Percentiles rank a stretch among this genome's conserved stretches.
These are phyloP conservation scores for Brienomyrus brachyistius DNA, from an alignment of 2,113 vertebrate species.

Conservation along the genomic window DNA sequence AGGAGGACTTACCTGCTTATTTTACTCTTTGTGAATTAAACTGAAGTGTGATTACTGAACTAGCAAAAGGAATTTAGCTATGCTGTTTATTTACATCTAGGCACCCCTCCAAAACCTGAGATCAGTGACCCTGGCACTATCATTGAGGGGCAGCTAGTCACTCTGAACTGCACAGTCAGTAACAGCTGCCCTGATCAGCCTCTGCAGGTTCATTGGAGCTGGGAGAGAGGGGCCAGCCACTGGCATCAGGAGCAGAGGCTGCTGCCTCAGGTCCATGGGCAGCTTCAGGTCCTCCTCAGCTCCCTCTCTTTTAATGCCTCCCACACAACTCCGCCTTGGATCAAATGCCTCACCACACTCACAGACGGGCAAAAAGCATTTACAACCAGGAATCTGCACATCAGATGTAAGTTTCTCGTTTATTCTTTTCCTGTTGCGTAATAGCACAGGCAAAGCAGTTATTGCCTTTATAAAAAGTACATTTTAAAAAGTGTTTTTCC, in stretches of 20 bases:
- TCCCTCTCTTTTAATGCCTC: conserved; percentile 52
- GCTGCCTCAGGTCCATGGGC: conserved; percentile 23
- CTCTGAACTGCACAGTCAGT: conserved; percentile 56
- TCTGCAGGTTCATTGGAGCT: conserved; percentile 53
- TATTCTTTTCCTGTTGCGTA: neutral
- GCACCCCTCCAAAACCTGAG: conserved; percentile 44
- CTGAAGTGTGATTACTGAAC: neutral
- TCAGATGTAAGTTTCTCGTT: conserved; percentile 54
- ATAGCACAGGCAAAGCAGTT: neutral
- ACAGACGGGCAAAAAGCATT: conserved; percentile 28
- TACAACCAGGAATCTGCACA: conserved; percentile 39
- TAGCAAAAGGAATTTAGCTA: neutral
- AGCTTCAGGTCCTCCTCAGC: conserved; percentile 34
- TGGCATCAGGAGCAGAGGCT: conserved; percentile 20
- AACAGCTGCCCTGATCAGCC: conserved; percentile 52
- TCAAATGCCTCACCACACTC: conserved; percentile 54
- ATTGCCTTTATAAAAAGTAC: neutral
- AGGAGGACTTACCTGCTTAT: neutral
- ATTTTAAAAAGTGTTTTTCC: neutral
- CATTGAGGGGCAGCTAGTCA: conserved; percentile 52
- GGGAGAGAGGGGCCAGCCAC: conserved; percentile 37
- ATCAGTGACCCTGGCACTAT: conserved; percentile 44
- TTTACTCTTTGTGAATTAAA: neutral
- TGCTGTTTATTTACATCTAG: conserved; percentile 32
- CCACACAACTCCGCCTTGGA: conserved; percentile 44